Evolutionary conservation across 1,140 invertebrate genomes (phyloP).

Genomic region (Lycorma delicatula): DNA sequence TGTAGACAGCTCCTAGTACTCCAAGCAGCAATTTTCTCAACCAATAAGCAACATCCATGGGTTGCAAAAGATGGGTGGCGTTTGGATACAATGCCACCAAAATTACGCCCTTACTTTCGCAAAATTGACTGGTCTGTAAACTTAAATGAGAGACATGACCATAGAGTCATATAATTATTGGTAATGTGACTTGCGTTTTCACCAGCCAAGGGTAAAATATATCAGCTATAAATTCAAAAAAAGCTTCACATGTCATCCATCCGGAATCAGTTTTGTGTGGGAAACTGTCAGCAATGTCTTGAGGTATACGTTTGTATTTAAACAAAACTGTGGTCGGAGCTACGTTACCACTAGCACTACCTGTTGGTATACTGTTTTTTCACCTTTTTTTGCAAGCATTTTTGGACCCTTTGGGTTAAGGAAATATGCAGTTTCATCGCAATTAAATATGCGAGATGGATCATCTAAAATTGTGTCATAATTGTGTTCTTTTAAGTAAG

Average conservation of each 20-base stretch:
- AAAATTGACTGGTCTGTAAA: constrained; percentile 34
- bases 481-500: too few relatives aligned
- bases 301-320: constrained; percentile 25
- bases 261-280: constrained; percentile 24
- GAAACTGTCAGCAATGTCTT: constrained; percentile 16
- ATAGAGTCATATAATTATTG: constrained; percentile 38
- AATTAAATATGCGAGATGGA: too few relatives aligned
- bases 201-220: constrained; percentile 18
- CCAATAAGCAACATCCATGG: constrained; percentile 36
- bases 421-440: too few relatives aligned
- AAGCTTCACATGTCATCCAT: constrained; percentile 16
- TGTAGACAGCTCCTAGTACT: too few relatives aligned
- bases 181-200: constrained; percentile 21
- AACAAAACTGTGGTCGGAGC: constrained; percentile 15
- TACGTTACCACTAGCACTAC: not conserved
- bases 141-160: constrained; percentile 36
- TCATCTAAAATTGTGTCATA: too few relatives aligned
- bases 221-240: constrained; percentile 21
- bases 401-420: too few relatives aligned
- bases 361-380: too few relatives aligned
- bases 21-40: too few relatives aligned
- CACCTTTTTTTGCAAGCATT: too few relatives aligned
- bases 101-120: constrained; percentile 35
- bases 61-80: constrained; percentile 39
- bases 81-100: constrained; percentile 38